Evolutionary conservation across 2,797 vertebrate species (phyloP).

Genomic region (Ispidina picta): DNA sequence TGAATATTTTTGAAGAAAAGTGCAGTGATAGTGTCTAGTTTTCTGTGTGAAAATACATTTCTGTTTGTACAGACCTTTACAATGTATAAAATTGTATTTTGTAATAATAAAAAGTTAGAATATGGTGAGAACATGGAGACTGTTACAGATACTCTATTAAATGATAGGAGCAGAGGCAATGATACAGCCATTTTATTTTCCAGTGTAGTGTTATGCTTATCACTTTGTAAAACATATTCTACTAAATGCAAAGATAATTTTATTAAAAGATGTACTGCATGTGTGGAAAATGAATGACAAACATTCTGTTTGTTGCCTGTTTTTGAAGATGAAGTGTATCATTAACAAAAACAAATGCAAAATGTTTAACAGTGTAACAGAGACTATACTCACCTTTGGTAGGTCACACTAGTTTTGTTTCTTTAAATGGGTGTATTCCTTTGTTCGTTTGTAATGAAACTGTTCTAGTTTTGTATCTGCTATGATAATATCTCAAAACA

Average conservation of each 20-base stretch:
- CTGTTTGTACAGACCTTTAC: conserved; percentile 39
- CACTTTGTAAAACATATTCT: conserved; percentile 3
- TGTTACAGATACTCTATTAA: background rate
- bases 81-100: conserved; percentile 28
- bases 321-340: background rate
- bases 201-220: background rate
- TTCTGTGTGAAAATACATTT: conserved; percentile 51
- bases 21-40: conserved; percentile 67
- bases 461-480: background rate
- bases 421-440: background rate
- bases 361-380: background rate
- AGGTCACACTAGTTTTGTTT: background rate
- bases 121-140: background rate
- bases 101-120: conserved; percentile 42
- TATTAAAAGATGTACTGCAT: background rate
- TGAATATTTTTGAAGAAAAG: conserved; percentile 60
- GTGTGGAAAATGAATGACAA: background rate
- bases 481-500: background rate
- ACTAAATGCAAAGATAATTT: background rate
- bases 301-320: background rate
- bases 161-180: background rate
- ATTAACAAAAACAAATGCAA: background rate
- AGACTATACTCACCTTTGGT: background rate
- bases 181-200: conserved; percentile 34
- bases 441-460: background rate